Conservation (phyloP, 1,140 invertebrate genomes). For the Bombus haemorrhoidalis region DNA sequence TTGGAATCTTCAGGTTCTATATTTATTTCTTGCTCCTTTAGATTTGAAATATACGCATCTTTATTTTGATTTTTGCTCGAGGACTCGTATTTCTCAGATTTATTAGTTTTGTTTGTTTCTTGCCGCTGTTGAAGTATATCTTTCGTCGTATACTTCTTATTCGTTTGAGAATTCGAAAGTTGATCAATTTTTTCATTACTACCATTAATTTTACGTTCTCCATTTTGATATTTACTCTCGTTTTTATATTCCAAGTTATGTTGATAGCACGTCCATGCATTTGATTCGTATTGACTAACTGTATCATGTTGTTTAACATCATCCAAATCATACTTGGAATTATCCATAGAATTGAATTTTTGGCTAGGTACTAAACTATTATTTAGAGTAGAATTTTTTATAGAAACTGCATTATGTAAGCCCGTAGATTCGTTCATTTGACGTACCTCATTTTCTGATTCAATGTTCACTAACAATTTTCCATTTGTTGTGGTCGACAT, state of each 20-base stretch:
- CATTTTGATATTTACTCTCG: no score
- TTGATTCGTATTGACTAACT: background rate
- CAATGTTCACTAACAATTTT: slow-evolving; percentile 46
- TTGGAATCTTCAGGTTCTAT: background rate
- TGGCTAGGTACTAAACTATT: no score
- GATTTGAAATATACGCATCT: background rate
- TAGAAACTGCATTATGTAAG: background rate
- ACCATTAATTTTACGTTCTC: no score
- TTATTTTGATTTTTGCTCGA: background rate
- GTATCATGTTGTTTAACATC: background rate
- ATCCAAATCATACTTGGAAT: background rate
- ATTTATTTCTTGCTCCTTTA: no score
- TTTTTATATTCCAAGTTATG: background rate
- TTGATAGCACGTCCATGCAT: background rate
- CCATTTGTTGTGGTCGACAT: background rate
- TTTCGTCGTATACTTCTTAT: no score
- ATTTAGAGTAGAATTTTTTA: background rate
- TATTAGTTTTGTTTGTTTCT: no score
- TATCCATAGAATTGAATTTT: background rate
- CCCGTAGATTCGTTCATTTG: background rate
- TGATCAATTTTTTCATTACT: no score
- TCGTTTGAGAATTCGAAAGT: no score
- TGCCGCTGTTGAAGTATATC: no score
- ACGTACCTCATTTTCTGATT: slow-evolving; percentile 29
- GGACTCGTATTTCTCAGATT: no score